Conservation (phyloP, 2,797 vertebrate genomes). For the Limosa lapponica region DNA sequence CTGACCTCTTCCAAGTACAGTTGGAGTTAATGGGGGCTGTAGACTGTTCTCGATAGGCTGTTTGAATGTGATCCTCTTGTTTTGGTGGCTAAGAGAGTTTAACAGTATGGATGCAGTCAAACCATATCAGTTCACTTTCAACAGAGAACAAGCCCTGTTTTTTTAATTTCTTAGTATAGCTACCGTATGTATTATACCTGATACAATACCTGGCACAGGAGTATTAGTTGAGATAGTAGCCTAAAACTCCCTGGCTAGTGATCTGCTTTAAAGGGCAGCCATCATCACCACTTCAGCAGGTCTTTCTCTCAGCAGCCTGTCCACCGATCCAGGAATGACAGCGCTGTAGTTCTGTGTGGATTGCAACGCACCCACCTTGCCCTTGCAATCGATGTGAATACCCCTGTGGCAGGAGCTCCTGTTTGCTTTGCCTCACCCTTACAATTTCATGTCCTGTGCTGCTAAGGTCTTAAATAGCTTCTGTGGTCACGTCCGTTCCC, state of each 20-base stretch:
- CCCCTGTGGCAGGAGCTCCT: background rate
- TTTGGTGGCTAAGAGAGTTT: background rate
- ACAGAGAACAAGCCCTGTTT: background rate
- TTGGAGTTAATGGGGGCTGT: background rate
- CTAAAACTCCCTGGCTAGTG: background rate
- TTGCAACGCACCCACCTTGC: rapidly evolving
- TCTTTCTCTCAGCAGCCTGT: background rate
- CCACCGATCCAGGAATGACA: rapidly evolving
- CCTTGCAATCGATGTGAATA: background rate
- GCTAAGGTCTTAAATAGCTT: background rate
- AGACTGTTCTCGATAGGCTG: background rate
- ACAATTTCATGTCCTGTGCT: background rate
- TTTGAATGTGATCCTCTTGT: background rate
- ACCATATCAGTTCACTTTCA: background rate
- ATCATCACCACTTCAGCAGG: background rate
- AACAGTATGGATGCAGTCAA: background rate
- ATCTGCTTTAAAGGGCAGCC: background rate
- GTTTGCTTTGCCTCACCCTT: background rate
- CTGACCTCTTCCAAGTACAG: background rate
- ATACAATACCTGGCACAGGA: background rate
- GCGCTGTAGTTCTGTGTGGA: rapidly evolving
- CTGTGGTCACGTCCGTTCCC: background rate
- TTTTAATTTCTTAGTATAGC: background rate
- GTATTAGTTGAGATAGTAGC: background rate
- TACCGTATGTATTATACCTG: background rate